phyloP scores from a whole-genome alignment of 2,888 invertebrate genomes.

The Julus scandinavius region DNA sequence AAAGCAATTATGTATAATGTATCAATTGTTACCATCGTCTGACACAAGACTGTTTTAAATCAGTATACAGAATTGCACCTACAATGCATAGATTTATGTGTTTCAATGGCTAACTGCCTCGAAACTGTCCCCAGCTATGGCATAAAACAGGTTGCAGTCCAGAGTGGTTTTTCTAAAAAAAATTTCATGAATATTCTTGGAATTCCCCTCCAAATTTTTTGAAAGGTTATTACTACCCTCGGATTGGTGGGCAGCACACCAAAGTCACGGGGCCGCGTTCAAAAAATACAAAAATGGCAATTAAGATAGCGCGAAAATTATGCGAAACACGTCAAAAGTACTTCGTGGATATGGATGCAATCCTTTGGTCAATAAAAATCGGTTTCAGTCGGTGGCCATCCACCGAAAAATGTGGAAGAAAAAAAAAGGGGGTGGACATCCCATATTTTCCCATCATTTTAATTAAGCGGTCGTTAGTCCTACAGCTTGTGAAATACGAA shows the following conservation, averaged over 20 bases:
- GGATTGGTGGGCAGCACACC: neutral
- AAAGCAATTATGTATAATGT: neutral
- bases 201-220: slow-evolving; percentile 15
- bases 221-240: neutral
- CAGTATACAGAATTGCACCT: no score
- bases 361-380: neutral
- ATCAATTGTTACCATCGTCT: no score
- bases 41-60: no score
- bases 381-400: neutral
- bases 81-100: no score
- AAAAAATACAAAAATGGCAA: neutral
- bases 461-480: slow-evolving; percentile 29
- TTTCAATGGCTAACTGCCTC: neutral
- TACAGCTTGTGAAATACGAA: neutral
- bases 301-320: neutral
- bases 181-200: slow-evolving; percentile 23
- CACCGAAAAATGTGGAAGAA: neutral
- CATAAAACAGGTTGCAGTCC: neutral
- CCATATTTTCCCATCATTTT: neutral
- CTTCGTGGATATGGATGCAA: neutral
- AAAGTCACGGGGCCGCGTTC: neutral
- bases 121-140: neutral
- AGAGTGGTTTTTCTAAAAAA: slow-evolving; percentile 9
- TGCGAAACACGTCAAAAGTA: neutral
- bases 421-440: neutral